Conservation (phyloP, 2,888 invertebrate species). For the Linyphia triangularis region DNA sequence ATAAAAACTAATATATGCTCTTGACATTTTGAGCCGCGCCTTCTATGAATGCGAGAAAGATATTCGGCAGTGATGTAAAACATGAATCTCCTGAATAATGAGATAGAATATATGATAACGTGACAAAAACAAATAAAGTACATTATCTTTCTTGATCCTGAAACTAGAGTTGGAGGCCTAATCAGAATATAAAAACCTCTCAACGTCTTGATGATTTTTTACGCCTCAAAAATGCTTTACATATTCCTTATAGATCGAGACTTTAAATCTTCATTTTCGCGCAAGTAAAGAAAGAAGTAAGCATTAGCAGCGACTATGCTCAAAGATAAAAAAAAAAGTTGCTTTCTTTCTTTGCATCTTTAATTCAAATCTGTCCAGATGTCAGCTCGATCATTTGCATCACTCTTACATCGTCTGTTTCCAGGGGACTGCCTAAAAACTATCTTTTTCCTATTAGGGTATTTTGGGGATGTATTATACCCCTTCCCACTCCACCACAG, state of each 20-base stretch:
- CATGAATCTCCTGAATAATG: slow-evolving; percentile 27
- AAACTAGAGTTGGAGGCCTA: slow-evolving; percentile 21
- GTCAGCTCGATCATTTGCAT: slow-evolving; percentile 63
- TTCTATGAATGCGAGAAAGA: background rate
- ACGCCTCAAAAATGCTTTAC: slow-evolving; percentile 38
- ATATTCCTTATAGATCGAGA: slow-evolving; percentile 43
- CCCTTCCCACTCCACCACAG: background rate
- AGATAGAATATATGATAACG: slow-evolving; percentile 21
- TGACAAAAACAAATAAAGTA: slow-evolving; percentile 26
- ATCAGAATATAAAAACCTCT: slow-evolving; percentile 45
- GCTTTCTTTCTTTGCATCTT: slow-evolving; percentile 50
- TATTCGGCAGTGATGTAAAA: slow-evolving; percentile 7
- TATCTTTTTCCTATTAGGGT: slow-evolving; percentile 59
- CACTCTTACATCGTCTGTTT: slow-evolving; percentile 23
- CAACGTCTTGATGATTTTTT: slow-evolving; percentile 46
- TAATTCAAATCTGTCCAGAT: slow-evolving; percentile 65
- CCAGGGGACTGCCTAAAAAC: slow-evolving; percentile 18
- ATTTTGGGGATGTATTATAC: slow-evolving; percentile 11
- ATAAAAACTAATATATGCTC: background rate
- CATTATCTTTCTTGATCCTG: slow-evolving; percentile 24
- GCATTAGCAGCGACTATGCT: slow-evolving; percentile 6
- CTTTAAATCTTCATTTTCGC: slow-evolving; percentile 42
- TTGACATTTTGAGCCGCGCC: background rate
- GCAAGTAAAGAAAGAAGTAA: slow-evolving; percentile 7
- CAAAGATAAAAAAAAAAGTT: slow-evolving; percentile 27